Evolutionary conservation across 2,888 invertebrate species (phyloP), one percentile per base, ranked within the genome.

Genomic region (Mythimna ferrago): DNA sequence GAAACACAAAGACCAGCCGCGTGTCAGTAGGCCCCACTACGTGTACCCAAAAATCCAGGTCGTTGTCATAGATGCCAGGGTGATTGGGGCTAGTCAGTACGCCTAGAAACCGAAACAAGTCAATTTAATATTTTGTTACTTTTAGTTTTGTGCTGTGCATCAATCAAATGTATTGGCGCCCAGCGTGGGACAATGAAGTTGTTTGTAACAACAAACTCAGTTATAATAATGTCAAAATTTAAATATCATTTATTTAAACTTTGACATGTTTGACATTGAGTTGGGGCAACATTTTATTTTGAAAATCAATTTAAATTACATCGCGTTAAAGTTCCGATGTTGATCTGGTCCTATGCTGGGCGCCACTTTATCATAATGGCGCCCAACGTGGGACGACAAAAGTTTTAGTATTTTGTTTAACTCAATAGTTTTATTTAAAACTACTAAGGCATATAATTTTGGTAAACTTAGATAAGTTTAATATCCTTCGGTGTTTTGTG

Each of bases 1-100:
- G 96, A 90, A 98, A 98, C 85, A 97, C 97, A 71, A 98, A 95
- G 6, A 98, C 97, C 6, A 98, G 95, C 66, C 98, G 95, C 0
- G 97, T 97, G 82, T 97, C 96, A 16, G 97, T 96, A 0, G 98
- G 97, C 6, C 97, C 97, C n/a, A 95, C 90, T 58, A 98, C 96
- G 79, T 96, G 97, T 58, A 97, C 97, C 93, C 97, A 97, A 91
- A 98, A 98, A 93, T 98, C 97, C 84, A 98, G 91, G 86, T 98
- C 97, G 88, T 97, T 97, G 89, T 97, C 97, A 91, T 98, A 98
- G 80, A 97, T 94, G 41, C 96, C 96, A 0, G 98, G 98, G 89
- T 97, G 97, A 88, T 97, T 97, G 0, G 98, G 98, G 19, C 98
- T 98, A 2, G 97, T 97, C 41, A 98, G 89, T 54, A 96, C 95